Base-by-base conservation (phyloP, 2,113 vertebrate species). In the Oreochromis aureus region DNA sequence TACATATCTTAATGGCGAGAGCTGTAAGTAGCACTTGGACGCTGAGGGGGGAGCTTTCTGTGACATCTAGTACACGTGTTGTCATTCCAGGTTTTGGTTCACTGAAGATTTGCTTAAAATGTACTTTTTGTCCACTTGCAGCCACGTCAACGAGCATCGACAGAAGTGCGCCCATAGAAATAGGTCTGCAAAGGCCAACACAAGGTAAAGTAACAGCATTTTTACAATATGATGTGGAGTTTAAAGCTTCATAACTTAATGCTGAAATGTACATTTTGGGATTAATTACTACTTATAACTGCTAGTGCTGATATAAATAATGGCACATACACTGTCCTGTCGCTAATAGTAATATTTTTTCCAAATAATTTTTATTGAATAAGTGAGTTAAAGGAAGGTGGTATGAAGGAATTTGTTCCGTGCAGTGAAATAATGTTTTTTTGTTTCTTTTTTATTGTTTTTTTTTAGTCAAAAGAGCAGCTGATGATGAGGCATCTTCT, bases 131-230 rank as follows among this genome's bases (percentile, higher is more conserved):
- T 84, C 15, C 12, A 91, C 56, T 83, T 89, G 82, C 91, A 99
- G 99, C 99, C 24, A 98, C 98, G 6, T 99, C 98, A 3, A 98
- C 98, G 4, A 99, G 98, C 92, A 99, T 99, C 89, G 99, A 99
- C 96, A 97, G 98, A 96, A 99, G 99, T 92, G 99, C 99, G 11
- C 99, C 99, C 1, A 97, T 99, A 92, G 99, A 99, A 96, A 99
- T 99, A 89, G 99, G 99, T 61, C 97, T 99, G 91, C 99, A 99
- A 85, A 95, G 98, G 81, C 97, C 99, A 53, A 98, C 99, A 46
- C 98, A 99, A 97, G 98, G 99, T 98, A 96, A 73, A 89, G 66
- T 48, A 46, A 24, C 30, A 9, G 2, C 6, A 13, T 82, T 55
- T 2, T 18, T 69, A 41, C 16, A 10, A 11, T 55, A 22, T 3